phyloP scores from a whole-genome alignment of 2,797 vertebrate genomes.

The Nasua narica region DNA sequence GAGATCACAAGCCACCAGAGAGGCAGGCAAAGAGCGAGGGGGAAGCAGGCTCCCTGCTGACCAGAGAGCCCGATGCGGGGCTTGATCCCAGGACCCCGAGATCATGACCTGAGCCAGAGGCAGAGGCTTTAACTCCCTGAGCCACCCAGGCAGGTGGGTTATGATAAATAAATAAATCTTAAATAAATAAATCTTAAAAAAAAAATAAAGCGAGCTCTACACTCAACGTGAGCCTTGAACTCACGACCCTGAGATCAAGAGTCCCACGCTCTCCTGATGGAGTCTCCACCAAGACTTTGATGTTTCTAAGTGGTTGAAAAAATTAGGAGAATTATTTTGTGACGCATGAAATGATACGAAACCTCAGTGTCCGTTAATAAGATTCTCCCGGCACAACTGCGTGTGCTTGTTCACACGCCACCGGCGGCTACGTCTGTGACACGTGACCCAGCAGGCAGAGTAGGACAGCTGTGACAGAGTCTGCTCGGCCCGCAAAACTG shows the following conservation, averaged over 20 bases:
- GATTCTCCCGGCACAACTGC: not conserved
- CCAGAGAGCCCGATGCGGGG: no score
- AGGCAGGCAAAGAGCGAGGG: no score
- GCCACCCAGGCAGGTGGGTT: not conserved
- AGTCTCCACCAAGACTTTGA: not conserved
- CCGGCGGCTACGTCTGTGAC: rapidly evolving
- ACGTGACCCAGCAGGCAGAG: not conserved
- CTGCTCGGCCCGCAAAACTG: not conserved
- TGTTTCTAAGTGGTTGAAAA: not conserved
- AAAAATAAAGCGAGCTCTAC: not conserved
- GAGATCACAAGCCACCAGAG: no score
- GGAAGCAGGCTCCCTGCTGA: no score
- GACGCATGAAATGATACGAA: not conserved
- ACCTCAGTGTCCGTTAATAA: not conserved
- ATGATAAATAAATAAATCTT: no score
- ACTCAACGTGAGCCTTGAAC: not conserved
- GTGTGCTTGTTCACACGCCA: no score
- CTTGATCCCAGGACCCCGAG: no score
- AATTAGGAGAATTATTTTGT: not conserved
- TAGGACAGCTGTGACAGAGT: not conserved
- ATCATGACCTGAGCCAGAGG: no score
- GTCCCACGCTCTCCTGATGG: not conserved
- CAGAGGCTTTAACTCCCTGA: not conserved
- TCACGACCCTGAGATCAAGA: not conserved
- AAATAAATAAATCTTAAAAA: not conserved